phyloP scores from a whole-genome alignment of 2,113 vertebrate species.

The Xenopus borealis region DNA sequence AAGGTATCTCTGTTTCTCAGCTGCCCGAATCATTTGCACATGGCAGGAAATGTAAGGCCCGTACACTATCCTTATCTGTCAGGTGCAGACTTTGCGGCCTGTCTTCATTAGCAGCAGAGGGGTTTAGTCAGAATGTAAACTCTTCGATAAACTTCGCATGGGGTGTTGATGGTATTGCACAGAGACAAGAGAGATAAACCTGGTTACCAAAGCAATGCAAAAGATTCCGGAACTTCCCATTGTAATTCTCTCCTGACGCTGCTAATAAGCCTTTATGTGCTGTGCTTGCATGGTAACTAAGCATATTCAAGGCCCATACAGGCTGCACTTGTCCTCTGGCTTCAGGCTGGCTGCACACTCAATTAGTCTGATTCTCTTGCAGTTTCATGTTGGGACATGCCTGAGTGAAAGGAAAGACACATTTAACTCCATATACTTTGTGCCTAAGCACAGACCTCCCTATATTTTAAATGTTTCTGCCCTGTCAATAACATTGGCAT shows the following conservation, averaged over 20 bases:
- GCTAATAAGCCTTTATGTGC: constrained; percentile 16
- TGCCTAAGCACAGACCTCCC: too few species aligned
- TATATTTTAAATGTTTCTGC: too few species aligned
- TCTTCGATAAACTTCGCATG: constrained; percentile 1
- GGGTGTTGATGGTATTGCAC: constrained; percentile 20
- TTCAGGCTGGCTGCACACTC: neutral
- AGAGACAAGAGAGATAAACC: constrained; percentile 17
- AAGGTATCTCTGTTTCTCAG: constrained; percentile 1
- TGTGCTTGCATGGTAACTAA: constrained; percentile 10
- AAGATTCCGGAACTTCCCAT: constrained; percentile 26
- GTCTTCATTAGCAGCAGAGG: neutral
- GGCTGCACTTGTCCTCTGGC: constrained; percentile 13
- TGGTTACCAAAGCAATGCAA: neutral
- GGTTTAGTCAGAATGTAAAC: neutral
- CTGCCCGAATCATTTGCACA: neutral
- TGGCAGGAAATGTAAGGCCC: constrained; percentile 2
- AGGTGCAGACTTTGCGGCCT: constrained; percentile 18
- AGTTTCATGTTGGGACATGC: constrained; percentile 17
- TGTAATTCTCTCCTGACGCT: constrained; percentile 26
- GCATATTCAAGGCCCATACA: constrained; percentile 10
- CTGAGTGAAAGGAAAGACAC: neutral
- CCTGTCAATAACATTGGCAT: too few species aligned
- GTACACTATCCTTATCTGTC: constrained; percentile 9
- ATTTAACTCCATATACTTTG: too few species aligned
- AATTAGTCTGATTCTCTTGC: neutral